These are phyloP conservation scores for Alsophila aescularia DNA, from an alignment of 2,888 invertebrate genomes.

Conservation along the genomic window DNA sequence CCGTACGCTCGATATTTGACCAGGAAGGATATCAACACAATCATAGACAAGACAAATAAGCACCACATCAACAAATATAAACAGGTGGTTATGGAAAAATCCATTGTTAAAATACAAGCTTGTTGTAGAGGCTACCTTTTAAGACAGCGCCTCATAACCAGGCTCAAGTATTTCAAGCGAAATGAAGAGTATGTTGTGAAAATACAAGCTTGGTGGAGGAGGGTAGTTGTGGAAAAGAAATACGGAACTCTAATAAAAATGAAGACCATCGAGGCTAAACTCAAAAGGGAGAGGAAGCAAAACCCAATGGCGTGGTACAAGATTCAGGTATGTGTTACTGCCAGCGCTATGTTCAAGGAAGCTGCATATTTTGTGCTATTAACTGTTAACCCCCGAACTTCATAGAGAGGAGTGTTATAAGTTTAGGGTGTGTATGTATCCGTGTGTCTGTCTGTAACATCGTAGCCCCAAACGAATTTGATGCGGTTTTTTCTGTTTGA, in stretches of 20 bases:
- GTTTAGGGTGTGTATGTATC: too few species aligned
- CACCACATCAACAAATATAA: constrained; percentile 71
- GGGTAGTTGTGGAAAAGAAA: constrained; percentile 69
- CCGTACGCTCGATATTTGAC: constrained; percentile 77
- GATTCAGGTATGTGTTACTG: constrained; percentile 66
- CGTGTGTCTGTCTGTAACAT: too few species aligned
- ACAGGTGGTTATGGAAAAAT: constrained; percentile 67
- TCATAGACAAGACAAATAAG: constrained; percentile 76
- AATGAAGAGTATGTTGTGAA: constrained; percentile 71
- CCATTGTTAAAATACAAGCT: constrained; percentile 85
- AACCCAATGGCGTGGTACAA: constrained; percentile 81
- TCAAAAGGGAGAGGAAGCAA: constrained; percentile 64
- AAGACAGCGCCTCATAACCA: constrained; percentile 72
- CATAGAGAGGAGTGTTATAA: too few species aligned
- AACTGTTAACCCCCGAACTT: too few species aligned
- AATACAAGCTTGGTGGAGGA: constrained; percentile 88
- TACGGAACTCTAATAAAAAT: constrained; percentile 74
- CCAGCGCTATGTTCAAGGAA: too few species aligned
- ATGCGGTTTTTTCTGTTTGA: too few species aligned
- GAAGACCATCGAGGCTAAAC: constrained; percentile 68
- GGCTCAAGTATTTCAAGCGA: constrained; percentile 67
- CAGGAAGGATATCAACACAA: constrained; percentile 67
- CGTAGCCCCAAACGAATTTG: too few species aligned
- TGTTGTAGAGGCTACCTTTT: constrained; percentile 84
- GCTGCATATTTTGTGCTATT: too few species aligned